Evolutionary conservation across 2,113 vertebrate species (phyloP), one percentile per base, ranked within the genome.

Genomic region (Sialia sialis): DNA sequence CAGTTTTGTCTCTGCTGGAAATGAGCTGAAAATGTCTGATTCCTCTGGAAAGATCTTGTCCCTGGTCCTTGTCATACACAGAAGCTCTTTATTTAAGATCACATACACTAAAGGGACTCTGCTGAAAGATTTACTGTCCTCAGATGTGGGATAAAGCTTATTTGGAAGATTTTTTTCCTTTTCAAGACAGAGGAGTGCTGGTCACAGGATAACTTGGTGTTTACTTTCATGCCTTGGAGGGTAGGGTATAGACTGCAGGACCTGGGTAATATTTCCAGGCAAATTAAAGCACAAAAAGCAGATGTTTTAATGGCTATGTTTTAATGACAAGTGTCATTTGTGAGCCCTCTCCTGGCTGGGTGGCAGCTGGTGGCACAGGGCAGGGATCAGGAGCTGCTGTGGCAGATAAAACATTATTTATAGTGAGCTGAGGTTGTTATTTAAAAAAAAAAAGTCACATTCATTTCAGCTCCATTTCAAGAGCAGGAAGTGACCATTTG

Each of bases 401-500:
- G 82, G 87, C 72, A 97, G 94, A 97, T 84, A 91, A 95, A 95
- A 55, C 58, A 9, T 68, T 51, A 38, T 60, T 85, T 88, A 90
- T 67, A 94, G 91, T 7, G 6, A 79, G n/a, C 30, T 2, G 89
- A 86, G 88, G 66, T 38, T 13, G 81, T 77, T 91, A 30, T 51
- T 95, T 73, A 63, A 54, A 30, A 94, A 95, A 92, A 62, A 39
- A 19, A 1, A 94, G 91, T 84, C 88, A 9, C 11, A 55, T 67
- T 81, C 36, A 70, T 59, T 84, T 75, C 13, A 2, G 87, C 91
- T 43, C 11, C 56, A 52, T 75, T 96, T 95, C 96, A 91, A 97
- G 94, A 0, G 70, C 96, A 97, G 98, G 97, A 97, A 97, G 90
- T 1, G 0, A 83, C 39, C 11, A 23, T 95, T 96, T 97, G 97